Percentiles rank a stretch among this genome's conserved stretches.
Conservation (phyloP, 2,113 vertebrate genomes). For the Pionites leucogaster region DNA sequence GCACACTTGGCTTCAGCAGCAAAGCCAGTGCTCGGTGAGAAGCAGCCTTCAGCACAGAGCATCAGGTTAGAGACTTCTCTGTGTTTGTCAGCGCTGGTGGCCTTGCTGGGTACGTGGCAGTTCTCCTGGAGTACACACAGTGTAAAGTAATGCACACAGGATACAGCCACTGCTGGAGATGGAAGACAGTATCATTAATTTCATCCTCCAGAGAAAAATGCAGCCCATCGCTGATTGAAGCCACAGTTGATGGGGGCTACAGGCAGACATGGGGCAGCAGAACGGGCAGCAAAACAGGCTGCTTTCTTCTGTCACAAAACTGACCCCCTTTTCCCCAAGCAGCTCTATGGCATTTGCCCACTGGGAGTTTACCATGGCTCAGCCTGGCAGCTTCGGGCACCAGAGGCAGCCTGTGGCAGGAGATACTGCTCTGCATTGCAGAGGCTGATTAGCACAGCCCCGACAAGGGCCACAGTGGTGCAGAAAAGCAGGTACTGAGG, state of each 20-base stretch:
- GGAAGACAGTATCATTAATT: neutral
- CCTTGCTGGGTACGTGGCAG: neutral
- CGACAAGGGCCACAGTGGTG: neutral
- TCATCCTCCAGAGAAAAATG: neutral
- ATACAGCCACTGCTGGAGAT: neutral
- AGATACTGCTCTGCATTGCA: neutral
- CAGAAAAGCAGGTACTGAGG: neutral
- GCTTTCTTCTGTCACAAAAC: neutral
- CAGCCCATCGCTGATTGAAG: neutral
- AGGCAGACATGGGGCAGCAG: neutral
- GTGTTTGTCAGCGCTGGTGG: accelerated
- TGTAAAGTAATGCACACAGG: neutral
- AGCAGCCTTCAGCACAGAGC: neutral
- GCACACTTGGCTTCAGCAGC: neutral
- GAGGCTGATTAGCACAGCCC: neutral
- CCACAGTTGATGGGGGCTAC: neutral
- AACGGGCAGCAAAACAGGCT: neutral
- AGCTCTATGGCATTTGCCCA: neutral
- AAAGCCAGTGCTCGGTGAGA: neutral
- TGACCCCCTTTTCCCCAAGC: too few species aligned
- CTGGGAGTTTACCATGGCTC: neutral
- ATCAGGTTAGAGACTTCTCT: accelerated
- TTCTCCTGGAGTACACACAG: accelerated
- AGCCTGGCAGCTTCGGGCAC: neutral
- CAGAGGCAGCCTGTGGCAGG: neutral